Evolutionary conservation across 1,140 invertebrate species (phyloP), one percentile per base, ranked within the genome.

Genomic region (Drosophila nigrodunni): DNA sequence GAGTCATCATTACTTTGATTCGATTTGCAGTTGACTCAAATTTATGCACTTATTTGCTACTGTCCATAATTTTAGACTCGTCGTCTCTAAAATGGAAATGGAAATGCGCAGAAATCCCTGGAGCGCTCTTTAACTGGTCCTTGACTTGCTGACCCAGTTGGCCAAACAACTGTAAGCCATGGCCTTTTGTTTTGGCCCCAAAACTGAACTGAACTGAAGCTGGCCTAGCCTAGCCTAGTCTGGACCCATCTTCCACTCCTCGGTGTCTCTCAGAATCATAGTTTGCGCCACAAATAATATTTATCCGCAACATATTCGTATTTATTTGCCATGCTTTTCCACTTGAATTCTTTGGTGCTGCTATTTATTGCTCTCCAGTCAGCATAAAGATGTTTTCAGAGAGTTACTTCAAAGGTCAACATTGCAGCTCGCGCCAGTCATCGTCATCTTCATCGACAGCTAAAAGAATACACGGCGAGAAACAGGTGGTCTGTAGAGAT

Each of bases 71-170:
- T 58, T 62, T 34, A 49, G 52, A 46, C 25, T 64, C 59, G 49
- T 57, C 46, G 60, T 72, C 61, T 76, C 58, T 70, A 46, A 82
- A 30, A 30, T 30, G 25, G 25, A 30, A 30, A 77, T 82, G 76
- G 41, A 68, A 68, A 68, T 55, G 43, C 41, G 21, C 13, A 70
- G 57, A 62, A 78, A 61, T 77, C 82, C 82, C 80, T 49, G 50
- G 80, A 72, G 85, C 64, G 55, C 74, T 67, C 58, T 83, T 68
- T 73, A 79, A 60, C 78, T 70, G 66, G 86, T 88, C 85, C 85
- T 88, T 88, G 85, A 90, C 86, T 89, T 59, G 85, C 85, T 89
- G 86, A 89, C 85, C 81, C 80, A 89, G 71, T 90, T 89, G 75
- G 43, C 54, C 73, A n/a, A 30, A 58, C 18, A 66, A 46, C 39